These are phyloP conservation scores for Mastomys coucha DNA, from an alignment of 2,113 vertebrate genomes.

Conservation along the genomic window DNA sequence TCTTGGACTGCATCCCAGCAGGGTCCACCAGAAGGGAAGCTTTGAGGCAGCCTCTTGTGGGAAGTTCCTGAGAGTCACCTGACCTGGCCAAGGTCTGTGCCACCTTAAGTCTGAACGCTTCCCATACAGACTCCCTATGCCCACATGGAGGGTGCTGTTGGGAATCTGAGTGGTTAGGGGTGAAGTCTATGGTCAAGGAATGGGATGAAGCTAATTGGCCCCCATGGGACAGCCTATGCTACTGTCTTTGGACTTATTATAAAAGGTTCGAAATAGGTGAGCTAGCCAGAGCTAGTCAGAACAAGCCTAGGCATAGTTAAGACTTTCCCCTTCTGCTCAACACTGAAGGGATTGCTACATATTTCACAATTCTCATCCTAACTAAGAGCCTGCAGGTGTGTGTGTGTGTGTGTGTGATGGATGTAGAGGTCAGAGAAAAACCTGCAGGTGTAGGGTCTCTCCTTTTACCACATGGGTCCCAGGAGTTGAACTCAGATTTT, in stretches of 20 bases:
- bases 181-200: background rate
- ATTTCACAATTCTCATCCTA: background rate
- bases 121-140: background rate
- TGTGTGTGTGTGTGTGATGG: background rate
- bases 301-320: background rate
- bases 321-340: background rate
- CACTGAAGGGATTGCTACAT: background rate
- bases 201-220: background rate
- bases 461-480: background rate
- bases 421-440: background rate
- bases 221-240: background rate
- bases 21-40: background rate
- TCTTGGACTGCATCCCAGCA: background rate
- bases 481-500: background rate
- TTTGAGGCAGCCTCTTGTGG: no score
- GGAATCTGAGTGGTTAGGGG: background rate
- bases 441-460: background rate
- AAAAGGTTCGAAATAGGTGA: constrained; percentile 12
- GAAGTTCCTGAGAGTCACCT: no score
- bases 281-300: background rate
- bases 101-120: background rate
- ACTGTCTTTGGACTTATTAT: background rate
- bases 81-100: background rate
- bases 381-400: background rate
- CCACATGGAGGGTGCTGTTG: background rate